Base-by-base conservation (phyloP, 1,140 invertebrate species). In the Drosophila eugracilis region DNA sequence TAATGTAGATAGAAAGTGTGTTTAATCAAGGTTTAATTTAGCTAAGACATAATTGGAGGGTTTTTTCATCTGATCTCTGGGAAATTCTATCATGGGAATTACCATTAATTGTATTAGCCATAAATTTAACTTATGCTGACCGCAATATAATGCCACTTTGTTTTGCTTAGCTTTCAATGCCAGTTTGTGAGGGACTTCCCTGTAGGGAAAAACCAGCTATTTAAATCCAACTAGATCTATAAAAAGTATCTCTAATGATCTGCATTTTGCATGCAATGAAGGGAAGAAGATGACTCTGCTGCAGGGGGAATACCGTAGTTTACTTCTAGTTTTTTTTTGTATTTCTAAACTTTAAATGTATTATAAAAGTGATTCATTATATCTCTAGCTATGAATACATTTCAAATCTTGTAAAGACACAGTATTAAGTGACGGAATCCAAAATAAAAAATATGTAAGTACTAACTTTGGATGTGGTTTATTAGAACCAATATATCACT, bases 101-200 rank as follows among this genome's bases (percentile, higher is more conserved):
- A 22, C 55, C 30, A 30, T n/a, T n/a, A 21, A 34, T 15, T 58
- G 50, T 22, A 39, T n/a, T 34, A n/a, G 6, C 15, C 6, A 63
- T 21, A 2, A 54, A 36, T 28, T 44, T 21, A 62, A 60, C 9
- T 24, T 36, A 62, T 65, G 60, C 55, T 65, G 41, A 62, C 60
- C 55, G 39, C 60, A 26, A 14, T 60, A 45, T 45, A 62, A 60
- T 17, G 22, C n/a, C 9, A 41, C 30, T 39, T 28, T 34, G 39
- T n/a, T 21, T 12, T 15, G 42, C 1, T 0, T n/a, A n/a, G n/a
- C 12, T 7, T 2, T 22, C 21, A 14, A 44, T 42, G 39, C 22
- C 41, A 42, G 5, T 22, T 22, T 22, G 21, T n/a, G 7, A 5
- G 28, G 55, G 44, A 45, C 39, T 34, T 7, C 3, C 19, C 19